Percentiles rank a stretch among this genome's conserved stretches.
Conservation (phyloP, 2,113 vertebrate species). For the Lasiurus borealis region DNA sequence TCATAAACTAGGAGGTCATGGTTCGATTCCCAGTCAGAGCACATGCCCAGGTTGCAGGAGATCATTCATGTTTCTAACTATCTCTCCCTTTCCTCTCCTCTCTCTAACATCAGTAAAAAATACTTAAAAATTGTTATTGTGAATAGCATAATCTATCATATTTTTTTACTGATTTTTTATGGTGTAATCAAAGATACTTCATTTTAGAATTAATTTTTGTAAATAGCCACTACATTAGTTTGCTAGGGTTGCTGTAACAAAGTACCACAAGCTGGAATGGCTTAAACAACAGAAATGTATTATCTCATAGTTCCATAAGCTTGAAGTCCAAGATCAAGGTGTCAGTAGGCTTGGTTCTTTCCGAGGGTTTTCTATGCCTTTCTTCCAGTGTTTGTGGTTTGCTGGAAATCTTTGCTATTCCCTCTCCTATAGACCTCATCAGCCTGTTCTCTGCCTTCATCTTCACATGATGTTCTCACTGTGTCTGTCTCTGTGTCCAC, state of each 20-base stretch:
- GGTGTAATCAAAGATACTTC: background rate
- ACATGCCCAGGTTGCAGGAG: no score
- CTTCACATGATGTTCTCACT: background rate
- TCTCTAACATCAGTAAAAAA: no score
- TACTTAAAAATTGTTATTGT: background rate
- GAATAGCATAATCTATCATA: background rate
- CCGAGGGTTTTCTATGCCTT: background rate
- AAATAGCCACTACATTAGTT: background rate
- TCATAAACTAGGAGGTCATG: no score
- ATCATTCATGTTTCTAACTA: no score
- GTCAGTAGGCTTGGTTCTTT: background rate
- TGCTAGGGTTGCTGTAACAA: background rate
- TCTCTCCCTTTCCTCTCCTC: no score
- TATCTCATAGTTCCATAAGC: background rate
- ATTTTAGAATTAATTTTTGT: background rate
- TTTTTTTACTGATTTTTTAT: constrained; percentile 5
- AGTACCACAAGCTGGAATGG: background rate
- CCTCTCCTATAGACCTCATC: background rate
- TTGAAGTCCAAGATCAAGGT: background rate
- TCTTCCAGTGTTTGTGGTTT: background rate
- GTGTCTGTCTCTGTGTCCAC: background rate
- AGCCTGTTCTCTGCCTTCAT: background rate
- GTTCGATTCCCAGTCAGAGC: no score
- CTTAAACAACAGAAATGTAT: background rate
- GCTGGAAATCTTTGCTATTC: background rate